Evolutionary conservation across 2,888 invertebrate genomes (phyloP), one percentile per base, ranked within the genome.

Genomic region (Epinotia bilunana): DNA sequence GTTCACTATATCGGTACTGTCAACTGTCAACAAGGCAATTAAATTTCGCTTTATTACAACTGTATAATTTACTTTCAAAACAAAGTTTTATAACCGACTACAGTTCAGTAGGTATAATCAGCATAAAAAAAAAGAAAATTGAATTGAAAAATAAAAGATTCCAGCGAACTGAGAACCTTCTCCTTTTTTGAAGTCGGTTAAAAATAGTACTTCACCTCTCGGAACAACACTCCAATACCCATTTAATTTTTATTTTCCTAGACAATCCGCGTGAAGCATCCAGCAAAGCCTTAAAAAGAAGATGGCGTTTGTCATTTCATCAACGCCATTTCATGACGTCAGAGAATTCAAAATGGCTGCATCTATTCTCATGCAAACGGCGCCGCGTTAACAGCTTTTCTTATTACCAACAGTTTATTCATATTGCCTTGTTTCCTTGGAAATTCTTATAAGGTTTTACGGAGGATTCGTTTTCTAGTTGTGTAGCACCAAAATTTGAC

Each of bases 251-350:
- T n/a, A 33, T 61, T 28, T 16, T 64, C 23, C 23, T 53, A 6
- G 64, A 13, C n/a, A 64, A 49, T 49, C n/a, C 49, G 16, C 9
- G 23, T 64, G 23, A 65, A 65, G 23, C n/a, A 20, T 23, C 16
- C 57, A 3, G 9, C 16, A 20, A 43, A 58, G 33, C 55, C 18
- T 68, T 58, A 58, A 68, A 68, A 68, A 58, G 12, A n/a, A 67
- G 57, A 39, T 13, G 64, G 53, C 49, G 18, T 4, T 28, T 67
- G 57, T 68, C 43, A 20, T 68, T 43, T 43, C 57, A 58, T 57
- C 57, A 69, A 20, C 55, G 68, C 58, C 58, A 23, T 68, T 68
- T 68, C 58, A 58, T 68, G 68, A 68, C 68, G 58, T 68, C 23
- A 33, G 7, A 53, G 12, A 9, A 11, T 5, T 28, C 60, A 60